Conservation (phyloP, 2,888 invertebrate genomes). For the Falcaria lacertinaria region DNA sequence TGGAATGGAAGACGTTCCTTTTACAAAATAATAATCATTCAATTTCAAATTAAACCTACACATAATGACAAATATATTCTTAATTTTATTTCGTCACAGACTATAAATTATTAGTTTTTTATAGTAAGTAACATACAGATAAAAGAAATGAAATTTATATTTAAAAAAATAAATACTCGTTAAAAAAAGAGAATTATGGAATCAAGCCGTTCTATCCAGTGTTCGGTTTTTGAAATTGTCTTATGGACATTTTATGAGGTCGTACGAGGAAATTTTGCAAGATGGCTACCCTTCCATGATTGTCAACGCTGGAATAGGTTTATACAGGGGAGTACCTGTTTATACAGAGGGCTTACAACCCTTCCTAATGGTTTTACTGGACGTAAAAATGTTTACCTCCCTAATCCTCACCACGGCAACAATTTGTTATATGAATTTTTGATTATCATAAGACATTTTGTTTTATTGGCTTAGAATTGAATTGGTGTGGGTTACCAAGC, state of each 20-base stretch:
- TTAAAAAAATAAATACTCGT: no score
- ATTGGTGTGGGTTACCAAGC: background rate
- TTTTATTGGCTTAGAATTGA: background rate
- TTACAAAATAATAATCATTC: background rate
- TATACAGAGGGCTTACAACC: slow-evolving; percentile 32
- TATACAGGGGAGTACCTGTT: slow-evolving; percentile 25
- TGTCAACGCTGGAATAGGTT: background rate
- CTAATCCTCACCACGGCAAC: slow-evolving; percentile 23
- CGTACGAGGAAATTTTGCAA: background rate
- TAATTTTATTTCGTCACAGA: no score
- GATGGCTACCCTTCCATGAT: background rate
- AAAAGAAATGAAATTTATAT: no score
- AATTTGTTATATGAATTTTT: slow-evolving; percentile 14
- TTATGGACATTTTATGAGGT: no score
- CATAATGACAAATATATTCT: no score
- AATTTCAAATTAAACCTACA: no score
- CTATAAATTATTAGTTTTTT: no score
- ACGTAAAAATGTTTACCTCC: slow-evolving; percentile 36
- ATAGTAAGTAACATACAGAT: no score
- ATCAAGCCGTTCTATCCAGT: no score
- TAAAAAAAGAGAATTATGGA: no score
- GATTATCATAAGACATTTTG: background rate
- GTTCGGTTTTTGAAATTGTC: no score
- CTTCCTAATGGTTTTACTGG: slow-evolving; percentile 50
- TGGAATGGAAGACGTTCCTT: background rate